phyloP scores from a whole-genome alignment of 2,797 vertebrate species.

The Megalops cyprinoides region DNA sequence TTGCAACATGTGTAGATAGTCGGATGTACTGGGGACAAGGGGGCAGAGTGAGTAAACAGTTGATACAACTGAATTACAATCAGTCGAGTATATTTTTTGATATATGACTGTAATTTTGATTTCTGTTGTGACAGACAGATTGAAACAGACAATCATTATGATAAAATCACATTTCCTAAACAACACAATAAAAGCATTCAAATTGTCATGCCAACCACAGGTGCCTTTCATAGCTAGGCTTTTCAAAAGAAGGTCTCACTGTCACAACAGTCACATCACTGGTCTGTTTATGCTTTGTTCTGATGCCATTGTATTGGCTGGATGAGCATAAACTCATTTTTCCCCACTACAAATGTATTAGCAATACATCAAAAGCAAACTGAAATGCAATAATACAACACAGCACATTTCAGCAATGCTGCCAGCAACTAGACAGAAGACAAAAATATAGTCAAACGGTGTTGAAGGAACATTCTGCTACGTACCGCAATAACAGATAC shows the following conservation, averaged over 20 bases:
- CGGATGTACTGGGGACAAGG: not conserved
- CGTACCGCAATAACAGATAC: slow-evolving; percentile 11
- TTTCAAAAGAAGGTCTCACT: not conserved
- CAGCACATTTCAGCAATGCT: slow-evolving; percentile 16
- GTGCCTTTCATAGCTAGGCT: slow-evolving; percentile 3
- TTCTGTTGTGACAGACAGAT: not conserved
- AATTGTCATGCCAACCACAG: not conserved
- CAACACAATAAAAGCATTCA: not conserved
- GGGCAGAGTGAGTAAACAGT: not conserved
- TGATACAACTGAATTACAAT: not conserved
- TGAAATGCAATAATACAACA: slow-evolving; percentile 12
- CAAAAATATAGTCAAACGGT: not conserved
- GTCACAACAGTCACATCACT: slow-evolving; percentile 11
- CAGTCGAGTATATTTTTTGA: not conserved
- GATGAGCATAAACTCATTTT: slow-evolving; percentile 19
- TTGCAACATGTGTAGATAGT: not conserved
- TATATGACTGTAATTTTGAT: not conserved
- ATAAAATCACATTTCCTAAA: not conserved
- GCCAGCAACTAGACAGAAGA: not conserved
- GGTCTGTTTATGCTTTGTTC: not conserved
- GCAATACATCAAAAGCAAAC: slow-evolving; percentile 14
- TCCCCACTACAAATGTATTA: slow-evolving; percentile 9
- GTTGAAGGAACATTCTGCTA: not conserved
- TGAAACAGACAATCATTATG: not conserved
- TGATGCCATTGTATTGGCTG: slow-evolving; percentile 9